These are phyloP conservation scores for Prorops nasuta DNA, from an alignment of 1,140 invertebrate genomes.

Conservation along the genomic window DNA sequence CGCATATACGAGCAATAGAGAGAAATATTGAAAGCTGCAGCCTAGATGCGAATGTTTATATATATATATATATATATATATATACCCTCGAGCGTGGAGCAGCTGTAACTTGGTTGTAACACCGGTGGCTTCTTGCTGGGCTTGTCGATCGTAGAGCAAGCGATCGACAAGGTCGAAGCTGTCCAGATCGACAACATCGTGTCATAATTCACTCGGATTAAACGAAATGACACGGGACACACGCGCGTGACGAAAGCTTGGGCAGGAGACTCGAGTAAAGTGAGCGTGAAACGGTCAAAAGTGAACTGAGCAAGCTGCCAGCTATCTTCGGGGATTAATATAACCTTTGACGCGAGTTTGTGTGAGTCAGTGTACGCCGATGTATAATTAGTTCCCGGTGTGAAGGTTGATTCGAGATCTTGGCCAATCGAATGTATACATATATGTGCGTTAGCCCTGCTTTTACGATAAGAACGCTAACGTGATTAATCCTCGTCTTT, in stretches of 20 bases:
- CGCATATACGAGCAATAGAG: not conserved
- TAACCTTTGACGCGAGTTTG: slow-evolving; percentile 40
- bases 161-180: slow-evolving; percentile 36
- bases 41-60: too few relatives aligned
- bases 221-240: not conserved
- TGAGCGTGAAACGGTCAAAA: slow-evolving; percentile 17
- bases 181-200: slow-evolving; percentile 40
- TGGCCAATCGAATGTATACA: slow-evolving; percentile 35
- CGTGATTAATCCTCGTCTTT: too few relatives aligned
- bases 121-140: slow-evolving; percentile 10
- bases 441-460: too few relatives aligned
- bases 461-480: too few relatives aligned
- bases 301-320: slow-evolving; percentile 39
- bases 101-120: slow-evolving; percentile 26
- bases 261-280: slow-evolving; percentile 10
- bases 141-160: slow-evolving; percentile 22
- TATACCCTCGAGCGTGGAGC: slow-evolving; percentile 25
- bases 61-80: too few relatives aligned
- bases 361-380: slow-evolving; percentile 19
- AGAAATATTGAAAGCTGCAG: too few relatives aligned
- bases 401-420: slow-evolving; percentile 40
- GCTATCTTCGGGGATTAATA: slow-evolving; percentile 48
- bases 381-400: slow-evolving; percentile 49
- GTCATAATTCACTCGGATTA: slow-evolving; percentile 18
- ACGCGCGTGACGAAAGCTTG: too few relatives aligned